phyloP scores from a whole-genome alignment of 2,113 vertebrate species.

The Notechis scutatus region DNA sequence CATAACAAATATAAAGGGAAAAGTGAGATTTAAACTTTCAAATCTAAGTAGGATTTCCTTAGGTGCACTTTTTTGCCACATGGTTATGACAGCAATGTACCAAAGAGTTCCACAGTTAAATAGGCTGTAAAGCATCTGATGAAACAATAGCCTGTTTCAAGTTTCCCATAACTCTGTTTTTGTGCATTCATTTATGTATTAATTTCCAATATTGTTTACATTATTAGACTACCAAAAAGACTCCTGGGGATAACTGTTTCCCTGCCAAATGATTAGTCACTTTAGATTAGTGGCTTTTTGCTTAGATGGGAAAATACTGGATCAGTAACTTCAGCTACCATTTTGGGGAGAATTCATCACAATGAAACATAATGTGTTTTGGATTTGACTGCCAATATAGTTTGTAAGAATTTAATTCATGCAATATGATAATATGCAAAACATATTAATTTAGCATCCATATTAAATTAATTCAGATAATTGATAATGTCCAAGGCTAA shows the following conservation, averaged over 20 bases:
- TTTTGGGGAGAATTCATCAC: neutral
- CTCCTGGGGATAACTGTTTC: neutral
- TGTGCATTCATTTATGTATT: neutral
- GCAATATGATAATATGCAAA: neutral
- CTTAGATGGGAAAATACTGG: neutral
- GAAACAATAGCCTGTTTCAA: neutral
- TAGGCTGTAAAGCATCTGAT: neutral
- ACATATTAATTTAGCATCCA: neutral
- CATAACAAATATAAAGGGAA: conserved; percentile 2
- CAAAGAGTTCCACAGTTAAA: neutral
- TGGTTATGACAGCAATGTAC: neutral
- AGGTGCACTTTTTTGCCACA: neutral
- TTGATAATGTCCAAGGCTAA: neutral
- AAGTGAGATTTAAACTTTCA: neutral
- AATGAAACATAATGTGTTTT: neutral
- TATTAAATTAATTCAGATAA: neutral
- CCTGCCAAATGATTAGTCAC: neutral
- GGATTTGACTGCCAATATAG: neutral
- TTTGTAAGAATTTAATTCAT: neutral
- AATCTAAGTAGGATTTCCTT: accelerated
- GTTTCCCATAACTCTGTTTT: neutral
- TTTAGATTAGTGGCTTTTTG: neutral
- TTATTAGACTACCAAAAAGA: neutral
- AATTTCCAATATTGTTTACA: neutral
- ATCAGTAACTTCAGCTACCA: neutral